Percentiles rank a stretch among this genome's conserved stretches.
These are phyloP conservation scores for Pseudonaja textilis DNA, from an alignment of 2,113 vertebrate species.

Conservation along the genomic window DNA sequence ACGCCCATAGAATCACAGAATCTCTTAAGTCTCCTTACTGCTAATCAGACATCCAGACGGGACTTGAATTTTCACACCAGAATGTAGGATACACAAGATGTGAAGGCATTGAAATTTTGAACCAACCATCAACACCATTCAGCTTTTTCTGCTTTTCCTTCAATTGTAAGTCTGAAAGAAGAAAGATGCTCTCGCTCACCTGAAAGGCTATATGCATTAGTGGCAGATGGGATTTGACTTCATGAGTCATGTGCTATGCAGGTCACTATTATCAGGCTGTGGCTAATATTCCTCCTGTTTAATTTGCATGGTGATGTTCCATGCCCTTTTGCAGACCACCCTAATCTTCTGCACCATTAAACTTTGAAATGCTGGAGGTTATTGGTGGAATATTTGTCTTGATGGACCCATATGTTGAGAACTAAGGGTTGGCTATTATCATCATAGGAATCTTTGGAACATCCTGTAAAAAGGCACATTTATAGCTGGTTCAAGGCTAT, in stretches of 20 bases:
- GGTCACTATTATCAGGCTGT: no score
- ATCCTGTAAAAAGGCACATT: slow-evolving; percentile 24
- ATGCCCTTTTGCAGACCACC: slow-evolving; percentile 3
- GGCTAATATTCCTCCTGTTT: not conserved
- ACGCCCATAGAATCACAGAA: not conserved
- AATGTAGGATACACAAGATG: not conserved
- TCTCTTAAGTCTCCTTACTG: not conserved
- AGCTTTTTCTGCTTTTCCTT: not conserved
- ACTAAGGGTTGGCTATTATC: not conserved
- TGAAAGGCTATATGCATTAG: not conserved
- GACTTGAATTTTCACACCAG: not conserved
- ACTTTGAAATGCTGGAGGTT: slow-evolving; percentile 45
- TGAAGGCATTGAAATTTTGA: not conserved
- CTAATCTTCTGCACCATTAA: slow-evolving; percentile 41
- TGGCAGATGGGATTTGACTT: not conserved
- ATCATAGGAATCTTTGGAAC: slow-evolving; percentile 24
- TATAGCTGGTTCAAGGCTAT: slow-evolving; percentile 16
- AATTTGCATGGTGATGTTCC: slow-evolving; percentile 18
- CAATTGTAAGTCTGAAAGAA: not conserved
- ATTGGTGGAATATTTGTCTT: slow-evolving; percentile 28
- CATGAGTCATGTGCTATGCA: not conserved
- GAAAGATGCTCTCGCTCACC: not conserved
- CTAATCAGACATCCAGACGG: not conserved
- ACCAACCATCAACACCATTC: not conserved
- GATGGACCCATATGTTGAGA: slow-evolving; percentile 28